Conservation (phyloP, 2,113 vertebrate species). For the Turnix velox region DNA sequence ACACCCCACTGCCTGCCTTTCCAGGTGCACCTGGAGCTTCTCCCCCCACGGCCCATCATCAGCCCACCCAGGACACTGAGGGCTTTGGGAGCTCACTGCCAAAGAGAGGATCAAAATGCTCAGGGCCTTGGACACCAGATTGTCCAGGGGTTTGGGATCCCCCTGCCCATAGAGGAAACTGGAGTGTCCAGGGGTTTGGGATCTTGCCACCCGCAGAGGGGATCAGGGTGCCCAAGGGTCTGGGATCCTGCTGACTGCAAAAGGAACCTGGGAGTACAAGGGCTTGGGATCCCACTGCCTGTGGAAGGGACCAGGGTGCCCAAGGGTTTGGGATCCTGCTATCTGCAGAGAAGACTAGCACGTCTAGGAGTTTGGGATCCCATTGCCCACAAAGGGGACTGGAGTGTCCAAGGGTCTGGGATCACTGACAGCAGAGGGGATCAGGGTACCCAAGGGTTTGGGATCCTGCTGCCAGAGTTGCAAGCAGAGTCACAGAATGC, state of each 20-base stretch:
- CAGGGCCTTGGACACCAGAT: neutral
- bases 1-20: neutral
- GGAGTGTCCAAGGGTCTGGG: neutral
- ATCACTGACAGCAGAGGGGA: neutral
- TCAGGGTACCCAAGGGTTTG: neutral
- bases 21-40: neutral
- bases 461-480: neutral
- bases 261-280: too few species aligned
- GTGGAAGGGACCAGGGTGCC: too few species aligned
- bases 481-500: accelerated
- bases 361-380: too few species aligned
- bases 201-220: too few species aligned
- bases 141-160: neutral
- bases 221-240: too few species aligned
- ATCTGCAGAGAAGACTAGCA: too few species aligned
- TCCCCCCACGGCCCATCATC: neutral
- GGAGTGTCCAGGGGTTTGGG: too few species aligned
- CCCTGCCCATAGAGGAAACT: too few species aligned
- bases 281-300: too few species aligned
- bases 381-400: too few species aligned
- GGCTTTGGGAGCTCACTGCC: neutral
- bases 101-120: neutral
- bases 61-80: neutral
- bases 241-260: too few species aligned
- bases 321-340: too few species aligned